Evolutionary conservation across 2,888 invertebrate species (phyloP).

Genomic region (Amblyteles armatorius): DNA sequence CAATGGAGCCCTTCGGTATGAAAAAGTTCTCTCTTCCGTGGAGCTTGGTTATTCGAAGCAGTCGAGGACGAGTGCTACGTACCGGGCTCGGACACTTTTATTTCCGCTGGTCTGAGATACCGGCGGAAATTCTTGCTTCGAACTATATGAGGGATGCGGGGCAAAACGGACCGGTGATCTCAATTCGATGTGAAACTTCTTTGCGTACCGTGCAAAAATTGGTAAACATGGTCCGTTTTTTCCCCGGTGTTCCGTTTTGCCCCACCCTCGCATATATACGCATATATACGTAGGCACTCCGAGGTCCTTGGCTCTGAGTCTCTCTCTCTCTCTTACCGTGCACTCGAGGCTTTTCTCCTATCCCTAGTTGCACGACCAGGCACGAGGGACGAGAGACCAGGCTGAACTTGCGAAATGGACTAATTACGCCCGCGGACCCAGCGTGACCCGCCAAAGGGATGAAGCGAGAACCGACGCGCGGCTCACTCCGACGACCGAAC

Average conservation of each 20-base stretch:
- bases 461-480: slow-evolving; percentile 38
- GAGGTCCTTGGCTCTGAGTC: slow-evolving; percentile 47
- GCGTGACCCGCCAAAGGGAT: slow-evolving; percentile 57
- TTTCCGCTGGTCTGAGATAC: slow-evolving; percentile 1
- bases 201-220: no score
- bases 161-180: no score
- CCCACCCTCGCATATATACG: neutral
- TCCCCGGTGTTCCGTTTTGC: no score
- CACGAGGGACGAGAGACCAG: slow-evolving; percentile 60
- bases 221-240: no score
- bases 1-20: slow-evolving; percentile 26
- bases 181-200: no score
- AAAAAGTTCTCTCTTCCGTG: slow-evolving; percentile 27
- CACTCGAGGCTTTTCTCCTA: slow-evolving; percentile 37
- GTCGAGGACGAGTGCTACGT: slow-evolving; percentile 11
- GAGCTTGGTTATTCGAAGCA: slow-evolving; percentile 23
- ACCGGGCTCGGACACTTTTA: slow-evolving; percentile 3
- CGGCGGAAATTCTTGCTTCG: slow-evolving; percentile 35
- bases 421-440: slow-evolving; percentile 71
- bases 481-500: slow-evolving; percentile 16
- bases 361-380: slow-evolving; percentile 50
- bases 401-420: slow-evolving; percentile 69
- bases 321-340: slow-evolving; percentile 12
- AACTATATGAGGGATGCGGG: neutral
- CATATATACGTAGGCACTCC: neutral